Conservation (phyloP, 2,888 invertebrate species). For the Pyrrhosoma nymphula region DNA sequence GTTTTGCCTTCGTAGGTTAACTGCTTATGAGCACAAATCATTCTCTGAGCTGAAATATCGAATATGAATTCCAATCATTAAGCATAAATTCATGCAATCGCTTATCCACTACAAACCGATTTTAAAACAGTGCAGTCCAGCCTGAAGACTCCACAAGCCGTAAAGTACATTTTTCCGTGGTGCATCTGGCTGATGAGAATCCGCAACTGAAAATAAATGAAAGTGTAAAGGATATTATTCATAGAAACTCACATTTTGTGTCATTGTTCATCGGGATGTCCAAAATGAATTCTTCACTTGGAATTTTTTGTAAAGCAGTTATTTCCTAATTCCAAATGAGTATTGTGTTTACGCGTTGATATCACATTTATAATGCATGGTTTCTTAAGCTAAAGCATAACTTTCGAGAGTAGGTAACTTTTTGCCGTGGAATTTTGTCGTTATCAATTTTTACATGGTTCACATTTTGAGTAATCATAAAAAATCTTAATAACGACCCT, state of each 20-base stretch:
- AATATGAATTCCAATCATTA: no score
- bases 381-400: background rate
- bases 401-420: no score
- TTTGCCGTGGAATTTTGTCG: no score
- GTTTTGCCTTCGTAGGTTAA: no score
- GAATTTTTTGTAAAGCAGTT: background rate
- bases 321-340: background rate
- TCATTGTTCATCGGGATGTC: background rate
- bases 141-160: background rate
- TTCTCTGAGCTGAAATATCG: no score
- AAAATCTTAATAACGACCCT: no score
- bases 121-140: background rate
- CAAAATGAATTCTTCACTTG: background rate
- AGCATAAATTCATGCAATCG: no score
- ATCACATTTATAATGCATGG: background rate
- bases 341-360: background rate
- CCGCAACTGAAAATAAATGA: background rate
- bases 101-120: background rate
- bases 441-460: no score
- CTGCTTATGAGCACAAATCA: no score
- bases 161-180: background rate
- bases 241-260: background rate
- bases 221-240: background rate
- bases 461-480: no score
- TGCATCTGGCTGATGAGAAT: background rate